Evolutionary conservation across 2,113 vertebrate genomes (phyloP), one percentile per base, ranked within the genome.

Genomic region (Cinclus cinclus): DNA sequence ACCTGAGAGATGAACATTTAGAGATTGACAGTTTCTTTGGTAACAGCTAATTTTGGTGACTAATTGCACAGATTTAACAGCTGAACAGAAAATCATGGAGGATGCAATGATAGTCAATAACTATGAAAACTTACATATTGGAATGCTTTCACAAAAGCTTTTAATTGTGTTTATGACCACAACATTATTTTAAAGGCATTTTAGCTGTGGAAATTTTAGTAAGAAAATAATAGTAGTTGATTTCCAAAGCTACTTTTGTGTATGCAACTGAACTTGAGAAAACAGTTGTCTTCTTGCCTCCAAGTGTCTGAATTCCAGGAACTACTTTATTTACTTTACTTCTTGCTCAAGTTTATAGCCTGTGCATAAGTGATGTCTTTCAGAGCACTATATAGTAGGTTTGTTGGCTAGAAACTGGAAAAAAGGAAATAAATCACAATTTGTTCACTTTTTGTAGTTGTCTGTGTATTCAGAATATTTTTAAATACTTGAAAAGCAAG

Each of bases 401-500:
- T 70, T 67, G 22, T 23, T 37, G 28, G 7, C 5, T n/a, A 22
- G 9, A 63, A 88, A 69, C 2, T 22, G 6, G 55, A 69, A 37
- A 70, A 39, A 39, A 83, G 2, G 8, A 75, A 71, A 60, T 33
- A 31, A 53, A 53, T 41, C 55, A 16, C 1, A 59, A 1, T n/a
- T 69, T 69, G 2, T 6, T 33, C 25, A 53, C 30, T 64, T 63
- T 82, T 14, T 79, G 6, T 31, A n/a, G 7, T 8, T 69, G 5
- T 47, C 68, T 67, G 9, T 15, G 3, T 21, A 23, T 22, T 13
- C 9, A 30, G 10, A 44, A 55, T 6, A 59, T 41, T 41, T 52
- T 0, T 8, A n/a, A 63, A 44, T 0, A 39, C 13, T 71, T 52
- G 12, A 41, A 86, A 80, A 64, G 3, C 7, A 56, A 63, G 4